These are phyloP conservation scores for Thera britannica DNA, from an alignment of 2,888 invertebrate genomes.

Conservation along the genomic window DNA sequence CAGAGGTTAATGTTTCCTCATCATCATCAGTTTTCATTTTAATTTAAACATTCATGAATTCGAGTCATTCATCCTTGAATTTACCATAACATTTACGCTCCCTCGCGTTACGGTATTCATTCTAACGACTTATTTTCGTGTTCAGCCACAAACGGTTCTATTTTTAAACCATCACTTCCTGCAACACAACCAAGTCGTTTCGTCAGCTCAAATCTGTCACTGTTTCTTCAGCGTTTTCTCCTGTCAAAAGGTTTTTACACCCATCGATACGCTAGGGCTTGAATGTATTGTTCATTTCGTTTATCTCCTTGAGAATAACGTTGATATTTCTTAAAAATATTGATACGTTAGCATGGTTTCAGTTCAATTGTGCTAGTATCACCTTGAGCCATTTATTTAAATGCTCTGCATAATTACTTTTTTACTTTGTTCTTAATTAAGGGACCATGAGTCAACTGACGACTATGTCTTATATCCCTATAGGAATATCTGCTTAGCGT, in stretches of 20 bases:
- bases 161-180: constrained; percentile 63
- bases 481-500: too few species aligned
- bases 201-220: constrained; percentile 60
- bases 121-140: constrained; percentile 47
- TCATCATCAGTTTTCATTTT: constrained; percentile 8
- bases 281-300: constrained; percentile 4
- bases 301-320: constrained; percentile 3
- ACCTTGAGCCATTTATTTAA: constrained; percentile 24
- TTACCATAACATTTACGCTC: constrained; percentile 27
- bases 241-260: constrained; percentile 45
- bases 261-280: constrained; percentile 9
- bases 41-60: constrained; percentile 8
- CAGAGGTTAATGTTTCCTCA: constrained; percentile 13
- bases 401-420: constrained; percentile 7
- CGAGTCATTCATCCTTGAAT: constrained; percentile 18
- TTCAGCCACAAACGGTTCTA: constrained; percentile 44
- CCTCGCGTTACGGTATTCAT: constrained; percentile 31
- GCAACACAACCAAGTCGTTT: constrained; percentile 52
- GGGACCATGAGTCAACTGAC: not conserved
- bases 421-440: constrained; percentile 15
- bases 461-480: not conserved
- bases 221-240: constrained; percentile 49
- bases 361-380: constrained; percentile 30
- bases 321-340: constrained; percentile 12
- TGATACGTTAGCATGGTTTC: constrained; percentile 23